These are phyloP conservation scores for Cryptophagus acutangulus DNA, from an alignment of 2,888 invertebrate species.

Conservation along the genomic window DNA sequence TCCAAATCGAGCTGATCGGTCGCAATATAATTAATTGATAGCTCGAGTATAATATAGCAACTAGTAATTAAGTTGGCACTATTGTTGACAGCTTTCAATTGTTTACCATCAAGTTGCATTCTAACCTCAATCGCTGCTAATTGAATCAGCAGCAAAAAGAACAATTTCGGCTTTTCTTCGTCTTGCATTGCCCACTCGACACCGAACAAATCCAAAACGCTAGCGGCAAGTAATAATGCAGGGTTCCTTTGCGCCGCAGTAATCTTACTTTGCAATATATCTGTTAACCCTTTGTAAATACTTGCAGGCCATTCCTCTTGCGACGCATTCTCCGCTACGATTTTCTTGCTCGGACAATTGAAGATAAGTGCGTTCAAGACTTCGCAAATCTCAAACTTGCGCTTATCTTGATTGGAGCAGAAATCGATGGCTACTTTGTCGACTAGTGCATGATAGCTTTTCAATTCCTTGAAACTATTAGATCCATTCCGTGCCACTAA, in stretches of 20 bases:
- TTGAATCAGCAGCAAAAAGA: conserved; percentile 77
- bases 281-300: conserved; percentile 74
- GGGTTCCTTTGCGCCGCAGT: conserved; percentile 86
- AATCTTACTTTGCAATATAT: conserved; percentile 81
- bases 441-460: conserved; percentile 74
- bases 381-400: conserved; percentile 85
- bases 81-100: conserved; percentile 70
- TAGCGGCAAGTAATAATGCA: conserved; percentile 76
- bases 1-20: conserved; percentile 79
- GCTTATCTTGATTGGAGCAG: conserved; percentile 80
- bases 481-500: conserved; percentile 69
- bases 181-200: conserved; percentile 80
- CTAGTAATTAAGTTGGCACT: conserved; percentile 75
- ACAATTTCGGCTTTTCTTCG: conserved; percentile 74
- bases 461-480: conserved; percentile 71
- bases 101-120: conserved; percentile 87
- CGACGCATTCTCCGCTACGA: conserved; percentile 58
- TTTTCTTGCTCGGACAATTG: conserved; percentile 64
- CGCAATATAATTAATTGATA: conserved; percentile 73
- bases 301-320: conserved; percentile 79
- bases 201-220: conserved; percentile 74
- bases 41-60: conserved; percentile 77
- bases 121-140: conserved; percentile 88
- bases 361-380: conserved; percentile 69
- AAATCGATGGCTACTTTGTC: conserved; percentile 82